phyloP scores from a whole-genome alignment of 2,888 invertebrate genomes.

The Xylota segnis region DNA sequence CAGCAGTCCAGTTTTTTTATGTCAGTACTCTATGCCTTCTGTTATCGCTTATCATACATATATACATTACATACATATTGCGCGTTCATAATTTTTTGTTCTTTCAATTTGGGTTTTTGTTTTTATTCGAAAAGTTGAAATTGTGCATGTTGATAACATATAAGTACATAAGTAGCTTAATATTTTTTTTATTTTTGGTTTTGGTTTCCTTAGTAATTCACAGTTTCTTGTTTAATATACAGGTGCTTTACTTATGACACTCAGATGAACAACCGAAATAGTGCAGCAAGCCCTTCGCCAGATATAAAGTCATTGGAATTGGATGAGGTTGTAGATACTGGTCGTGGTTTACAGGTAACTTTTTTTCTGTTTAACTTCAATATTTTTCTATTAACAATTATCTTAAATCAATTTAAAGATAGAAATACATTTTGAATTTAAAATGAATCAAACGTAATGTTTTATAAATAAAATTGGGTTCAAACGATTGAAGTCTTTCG shows the following conservation, averaged over 20 bases:
- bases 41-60: conserved; percentile 1
- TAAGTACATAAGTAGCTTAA: not conserved
- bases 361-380: conserved; percentile 14
- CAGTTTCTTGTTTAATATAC: conserved; percentile 2
- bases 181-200: not conserved
- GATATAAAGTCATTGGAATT: conserved; percentile 82
- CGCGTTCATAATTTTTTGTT: conserved; percentile 2
- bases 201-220: not conserved
- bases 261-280: conserved; percentile 81
- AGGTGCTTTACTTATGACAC: conserved; percentile 84
- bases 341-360: conserved; percentile 80
- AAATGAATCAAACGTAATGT: too few species aligned
- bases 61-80: conserved; percentile 9
- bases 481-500: too few species aligned
- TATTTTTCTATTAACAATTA: not conserved
- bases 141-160: conserved; percentile 37
- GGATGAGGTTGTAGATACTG: conserved; percentile 81
- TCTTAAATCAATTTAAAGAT: too few species aligned
- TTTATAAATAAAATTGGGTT: too few species aligned
- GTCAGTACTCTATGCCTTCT: not conserved
- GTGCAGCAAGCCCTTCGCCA: conserved; percentile 82
- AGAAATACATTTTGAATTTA: too few species aligned
- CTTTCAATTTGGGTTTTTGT: not conserved
- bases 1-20: conserved; percentile 13
- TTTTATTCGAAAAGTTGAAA: conserved; percentile 22